phyloP scores from a whole-genome alignment of 2,888 invertebrate species.

The Plebejus melissa region DNA sequence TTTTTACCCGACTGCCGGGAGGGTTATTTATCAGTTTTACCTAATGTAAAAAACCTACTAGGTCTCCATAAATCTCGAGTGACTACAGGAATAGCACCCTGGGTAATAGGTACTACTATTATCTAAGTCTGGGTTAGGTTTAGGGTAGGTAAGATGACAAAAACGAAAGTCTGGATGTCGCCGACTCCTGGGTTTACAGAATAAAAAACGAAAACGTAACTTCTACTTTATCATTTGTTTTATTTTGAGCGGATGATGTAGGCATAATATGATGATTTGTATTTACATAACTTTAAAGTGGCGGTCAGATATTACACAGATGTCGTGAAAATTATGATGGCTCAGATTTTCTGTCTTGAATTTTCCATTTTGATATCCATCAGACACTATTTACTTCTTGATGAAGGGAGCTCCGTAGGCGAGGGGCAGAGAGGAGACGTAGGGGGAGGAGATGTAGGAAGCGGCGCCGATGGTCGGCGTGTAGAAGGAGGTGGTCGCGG shows the following conservation, averaged over 20 bases:
- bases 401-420: conserved; percentile 33
- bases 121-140: no score
- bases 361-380: background rate
- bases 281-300: conserved; percentile 8
- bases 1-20: no score
- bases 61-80: no score
- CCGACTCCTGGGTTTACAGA: no score
- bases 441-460: conserved; percentile 42
- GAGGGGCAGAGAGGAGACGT: conserved; percentile 33
- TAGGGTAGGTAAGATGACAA: no score
- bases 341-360: background rate
- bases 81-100: no score
- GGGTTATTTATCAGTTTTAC: no score
- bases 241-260: conserved; percentile 2
- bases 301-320: background rate
- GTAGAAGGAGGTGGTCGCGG: background rate
- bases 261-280: background rate
- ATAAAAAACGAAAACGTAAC: no score
- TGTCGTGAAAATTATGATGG: background rate
- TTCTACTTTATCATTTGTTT: background rate
- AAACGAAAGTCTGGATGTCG: no score
- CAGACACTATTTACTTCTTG: conserved; percentile 32
- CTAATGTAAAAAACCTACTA: no score
- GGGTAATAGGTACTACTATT: no score
- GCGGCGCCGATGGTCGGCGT: background rate